Conservation (phyloP, 2,888 invertebrate species). For the Metalampra italica region DNA sequence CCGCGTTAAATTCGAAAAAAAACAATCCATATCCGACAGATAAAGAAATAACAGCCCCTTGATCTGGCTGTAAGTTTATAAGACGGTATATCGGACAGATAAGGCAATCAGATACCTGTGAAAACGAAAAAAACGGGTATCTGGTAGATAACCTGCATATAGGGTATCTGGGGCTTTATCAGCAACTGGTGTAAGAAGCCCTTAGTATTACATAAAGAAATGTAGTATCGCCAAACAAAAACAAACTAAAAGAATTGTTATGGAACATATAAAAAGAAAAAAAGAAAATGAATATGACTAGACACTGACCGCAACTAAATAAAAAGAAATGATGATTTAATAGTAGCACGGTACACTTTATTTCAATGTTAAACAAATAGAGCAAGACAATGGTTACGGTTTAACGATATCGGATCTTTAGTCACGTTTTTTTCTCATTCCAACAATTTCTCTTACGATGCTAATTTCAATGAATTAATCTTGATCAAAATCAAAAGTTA, state of each 20-base stretch:
- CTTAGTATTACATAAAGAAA: no score
- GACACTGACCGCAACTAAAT: constrained; percentile 18
- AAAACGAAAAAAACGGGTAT: no score
- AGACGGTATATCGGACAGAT: no score
- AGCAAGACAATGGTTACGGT: constrained; percentile 31
- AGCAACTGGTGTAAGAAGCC: no score
- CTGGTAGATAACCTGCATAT: no score
- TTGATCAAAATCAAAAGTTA: background rate
- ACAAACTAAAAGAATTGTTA: constrained; percentile 12
- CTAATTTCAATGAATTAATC: background rate
- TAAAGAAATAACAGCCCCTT: no score
- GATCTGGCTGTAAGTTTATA: no score
- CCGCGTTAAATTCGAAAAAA: no score
- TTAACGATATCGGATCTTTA: constrained; percentile 11
- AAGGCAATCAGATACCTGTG: no score
- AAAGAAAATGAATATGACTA: constrained; percentile 14
- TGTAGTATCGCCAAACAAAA: background rate
- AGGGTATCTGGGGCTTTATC: no score
- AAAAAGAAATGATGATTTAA: constrained; percentile 29
- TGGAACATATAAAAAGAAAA: constrained; percentile 15
- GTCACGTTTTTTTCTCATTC: constrained; percentile 18
- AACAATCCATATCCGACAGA: no score
- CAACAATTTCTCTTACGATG: constrained; percentile 10
- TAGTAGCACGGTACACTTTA: constrained; percentile 26
- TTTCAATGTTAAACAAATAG: constrained; percentile 41